Conservation (phyloP, 1,140 invertebrate species). For the Nasonia longicornis region DNA sequence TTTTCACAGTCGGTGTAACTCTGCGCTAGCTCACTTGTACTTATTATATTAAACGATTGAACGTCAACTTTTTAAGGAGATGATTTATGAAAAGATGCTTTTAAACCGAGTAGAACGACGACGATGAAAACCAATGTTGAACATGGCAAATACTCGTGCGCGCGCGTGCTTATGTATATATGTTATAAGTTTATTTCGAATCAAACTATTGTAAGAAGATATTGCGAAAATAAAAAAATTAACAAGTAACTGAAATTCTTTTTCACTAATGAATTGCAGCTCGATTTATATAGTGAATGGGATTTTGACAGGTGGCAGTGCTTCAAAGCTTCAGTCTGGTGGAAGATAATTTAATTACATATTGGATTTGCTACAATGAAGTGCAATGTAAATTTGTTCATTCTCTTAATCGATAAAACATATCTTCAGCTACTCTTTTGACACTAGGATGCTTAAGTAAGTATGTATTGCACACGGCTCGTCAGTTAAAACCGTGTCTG, state of each 20-base stretch:
- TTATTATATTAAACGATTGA: constrained; percentile 20
- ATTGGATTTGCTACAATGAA: constrained; percentile 45
- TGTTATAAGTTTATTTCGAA: constrained; percentile 40
- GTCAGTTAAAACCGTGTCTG: constrained; percentile 13
- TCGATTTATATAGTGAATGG: neutral
- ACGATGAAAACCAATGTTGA: constrained; percentile 25
- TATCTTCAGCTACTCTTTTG: constrained; percentile 34
- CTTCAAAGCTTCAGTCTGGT: constrained; percentile 29
- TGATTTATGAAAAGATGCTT: constrained; percentile 25
- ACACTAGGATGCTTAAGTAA: constrained; percentile 42
- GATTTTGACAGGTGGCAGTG: neutral
- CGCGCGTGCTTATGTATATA: constrained; percentile 44
- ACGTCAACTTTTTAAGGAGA: constrained; percentile 26
- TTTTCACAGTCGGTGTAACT: constrained; percentile 21
- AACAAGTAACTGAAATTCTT: neutral
- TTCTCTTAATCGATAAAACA: constrained; percentile 41
- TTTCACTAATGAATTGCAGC: neutral
- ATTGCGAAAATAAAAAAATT: constrained; percentile 41
- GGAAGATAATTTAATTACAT: constrained; percentile 46
- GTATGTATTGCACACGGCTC: constrained; percentile 41
- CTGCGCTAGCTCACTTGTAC: constrained; percentile 32
- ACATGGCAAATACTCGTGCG: constrained; percentile 34
- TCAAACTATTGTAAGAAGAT: constrained; percentile 43
- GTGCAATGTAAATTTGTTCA: constrained; percentile 45
- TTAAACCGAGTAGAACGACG: neutral